Conservation (phyloP, 1,140 invertebrate species). For the Sesamia nonagrioides region DNA sequence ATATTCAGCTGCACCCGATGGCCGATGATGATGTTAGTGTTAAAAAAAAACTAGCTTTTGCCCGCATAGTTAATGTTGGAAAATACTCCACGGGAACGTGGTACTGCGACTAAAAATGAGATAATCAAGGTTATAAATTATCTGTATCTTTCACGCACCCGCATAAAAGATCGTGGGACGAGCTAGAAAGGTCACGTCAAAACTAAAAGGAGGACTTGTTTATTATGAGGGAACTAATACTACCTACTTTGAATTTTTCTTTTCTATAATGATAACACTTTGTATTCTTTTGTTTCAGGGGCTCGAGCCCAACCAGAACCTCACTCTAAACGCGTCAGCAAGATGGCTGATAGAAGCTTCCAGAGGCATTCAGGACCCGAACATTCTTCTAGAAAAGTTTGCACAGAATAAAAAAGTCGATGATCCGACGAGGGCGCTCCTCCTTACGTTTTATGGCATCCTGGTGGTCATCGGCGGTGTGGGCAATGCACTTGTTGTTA, state of each 20-base stretch:
- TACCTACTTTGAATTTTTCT: not conserved
- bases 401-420: slow-evolving; percentile 90
- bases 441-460: slow-evolving; percentile 91
- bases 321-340: slow-evolving; percentile 76
- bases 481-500: slow-evolving; percentile 94
- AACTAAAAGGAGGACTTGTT: too few species aligned
- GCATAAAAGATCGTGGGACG: too few species aligned
- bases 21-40: too few species aligned
- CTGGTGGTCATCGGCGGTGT: slow-evolving; percentile 93
- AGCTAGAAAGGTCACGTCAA: too few species aligned
- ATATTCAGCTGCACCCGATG: too few species aligned
- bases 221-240: too few species aligned
- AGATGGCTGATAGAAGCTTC: slow-evolving; percentile 83
- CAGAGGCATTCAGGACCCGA: slow-evolving; percentile 83
- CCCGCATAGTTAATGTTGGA: too few species aligned
- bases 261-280: not conserved
- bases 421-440: slow-evolving; percentile 89
- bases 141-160: too few species aligned
- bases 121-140: too few species aligned
- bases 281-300: slow-evolving; percentile 73
- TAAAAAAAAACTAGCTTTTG: too few species aligned
- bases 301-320: slow-evolving; percentile 74
- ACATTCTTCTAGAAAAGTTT: slow-evolving; percentile 88
- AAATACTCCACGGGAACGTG: too few species aligned
- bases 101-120: too few species aligned